These are phyloP conservation scores for Pogonus chalceus DNA, from an alignment of 1,140 invertebrate species.

Conservation along the genomic window DNA sequence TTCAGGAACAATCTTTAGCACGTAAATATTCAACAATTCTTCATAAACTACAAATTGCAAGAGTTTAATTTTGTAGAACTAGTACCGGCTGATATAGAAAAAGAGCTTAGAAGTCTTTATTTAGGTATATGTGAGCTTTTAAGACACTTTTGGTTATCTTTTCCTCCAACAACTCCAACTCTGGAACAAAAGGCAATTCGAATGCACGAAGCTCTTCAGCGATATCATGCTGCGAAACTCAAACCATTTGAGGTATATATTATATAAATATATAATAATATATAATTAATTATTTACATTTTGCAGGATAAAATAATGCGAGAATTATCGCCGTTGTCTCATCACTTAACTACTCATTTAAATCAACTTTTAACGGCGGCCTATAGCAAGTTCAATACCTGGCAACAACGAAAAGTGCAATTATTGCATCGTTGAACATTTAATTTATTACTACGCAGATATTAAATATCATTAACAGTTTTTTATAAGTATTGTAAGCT, in stretches of 20 bases:
- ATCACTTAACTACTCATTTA: constrained; percentile 75
- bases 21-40: constrained; percentile 47
- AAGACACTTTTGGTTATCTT: constrained; percentile 89
- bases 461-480: too few relatives aligned
- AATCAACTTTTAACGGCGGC: constrained; percentile 75
- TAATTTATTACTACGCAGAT: too few relatives aligned
- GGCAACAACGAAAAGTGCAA: constrained; percentile 44
- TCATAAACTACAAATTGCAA: constrained; percentile 7
- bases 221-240: constrained; percentile 77
- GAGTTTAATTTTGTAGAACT: constrained; percentile 47
- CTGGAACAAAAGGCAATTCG: constrained; percentile 70
- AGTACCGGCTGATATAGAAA: constrained; percentile 69
- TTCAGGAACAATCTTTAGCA: constrained; percentile 63
- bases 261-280: constrained; percentile 12
- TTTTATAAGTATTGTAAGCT: too few relatives aligned
- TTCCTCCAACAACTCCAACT: constrained; percentile 72
- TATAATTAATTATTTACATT: constrained; percentile 4
- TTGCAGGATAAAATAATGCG: constrained; percentile 63
- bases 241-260: constrained; percentile 61
- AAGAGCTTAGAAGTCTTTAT: constrained; percentile 75
- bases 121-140: constrained; percentile 76
- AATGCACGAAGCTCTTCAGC: constrained; percentile 79
- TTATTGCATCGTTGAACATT: neutral
- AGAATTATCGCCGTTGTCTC: constrained; percentile 65
- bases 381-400: constrained; percentile 70